Conservation (phyloP, 2,888 invertebrate genomes). For the Celastrina argiolus region DNA sequence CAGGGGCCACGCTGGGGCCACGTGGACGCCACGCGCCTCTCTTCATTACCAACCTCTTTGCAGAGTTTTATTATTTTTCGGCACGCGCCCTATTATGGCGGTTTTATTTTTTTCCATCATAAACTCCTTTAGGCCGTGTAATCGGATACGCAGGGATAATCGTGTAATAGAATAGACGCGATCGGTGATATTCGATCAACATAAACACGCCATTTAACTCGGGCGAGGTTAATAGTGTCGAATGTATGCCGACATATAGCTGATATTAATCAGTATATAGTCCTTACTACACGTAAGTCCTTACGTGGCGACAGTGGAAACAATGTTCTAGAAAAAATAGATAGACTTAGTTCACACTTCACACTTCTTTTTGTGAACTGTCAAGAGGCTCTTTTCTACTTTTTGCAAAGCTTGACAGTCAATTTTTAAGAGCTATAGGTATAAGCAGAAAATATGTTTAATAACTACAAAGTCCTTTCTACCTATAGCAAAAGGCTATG, state of each 20-base stretch:
- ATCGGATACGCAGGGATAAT: slow-evolving; percentile 59
- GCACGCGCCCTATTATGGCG: slow-evolving; percentile 66
- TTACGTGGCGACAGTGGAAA: too few relatives aligned
- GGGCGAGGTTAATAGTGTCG: slow-evolving; percentile 57
- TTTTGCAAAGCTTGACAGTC: too few relatives aligned
- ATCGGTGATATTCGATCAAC: slow-evolving; percentile 60
- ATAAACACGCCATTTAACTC: slow-evolving; percentile 63
- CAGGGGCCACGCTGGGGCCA: slow-evolving; percentile 42
- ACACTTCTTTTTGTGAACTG: too few relatives aligned
- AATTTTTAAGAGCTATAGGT: too few relatives aligned
- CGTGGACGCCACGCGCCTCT: slow-evolving; percentile 48
- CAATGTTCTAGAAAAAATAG: too few relatives aligned
- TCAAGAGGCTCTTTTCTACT: too few relatives aligned
- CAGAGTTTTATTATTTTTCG: slow-evolving; percentile 67
- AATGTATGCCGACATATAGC: slow-evolving; percentile 24
- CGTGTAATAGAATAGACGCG: slow-evolving; percentile 42
- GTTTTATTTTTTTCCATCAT: slow-evolving; percentile 49
- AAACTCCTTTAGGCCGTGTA: slow-evolving; percentile 49
- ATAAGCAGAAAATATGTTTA: too few relatives aligned
- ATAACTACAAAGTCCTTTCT: too few relatives aligned
- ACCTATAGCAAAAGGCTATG: too few relatives aligned
- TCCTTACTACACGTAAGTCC: too few relatives aligned
- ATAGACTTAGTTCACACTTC: too few relatives aligned
- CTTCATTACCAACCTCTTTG: slow-evolving; percentile 63
- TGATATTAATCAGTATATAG: too few relatives aligned